Evolutionary conservation across 1,140 invertebrate genomes (phyloP), one percentile per base, ranked within the genome.

Genomic region (Chymomyza costata): DNA sequence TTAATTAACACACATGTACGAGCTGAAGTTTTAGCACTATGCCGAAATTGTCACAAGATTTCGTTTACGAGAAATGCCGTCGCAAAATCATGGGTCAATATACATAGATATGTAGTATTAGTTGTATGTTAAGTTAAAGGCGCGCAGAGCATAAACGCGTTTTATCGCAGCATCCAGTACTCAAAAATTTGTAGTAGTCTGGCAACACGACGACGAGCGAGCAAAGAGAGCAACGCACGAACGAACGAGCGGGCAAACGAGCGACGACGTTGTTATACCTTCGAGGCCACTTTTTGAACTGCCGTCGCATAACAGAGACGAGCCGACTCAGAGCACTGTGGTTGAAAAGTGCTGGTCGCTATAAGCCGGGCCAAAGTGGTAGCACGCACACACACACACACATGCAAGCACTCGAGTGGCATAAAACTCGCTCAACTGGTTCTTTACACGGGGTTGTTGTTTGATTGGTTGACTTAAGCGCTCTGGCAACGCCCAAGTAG

Each of bases 361-460:
- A n/a, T n/a, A n/a, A 61, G 46, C 54, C 31, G 15, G 28, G 28
- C 18, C 45, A 49, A 64, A 30, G 62, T 57, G 59, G 62, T 31
- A 37, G 13, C 32, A 51, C 28, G 14, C 49, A 21, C 44, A 19
- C 39, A 35, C 37, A 45, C 53, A 58, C 31, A 49, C 17, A 51
- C 13, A 25, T 19, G 5, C 13, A 43, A 14, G 6, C 11, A 38
- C 35, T 13, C 15, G 32, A 34, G 32, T 34, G 32, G 32, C 32
- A 16, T 7, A 25, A 44, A 78, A 78, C 73, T 52, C 73, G 73
- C 73, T 78, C 73, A 80, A 81, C 74, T 81, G 74, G 74, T 76
- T 78, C 46, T 63, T 34, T 15, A 44, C 45, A 57, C 73, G 54
- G 50, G 56, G 49, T 71, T 74, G 59, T 65, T 47, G 39, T n/a